Percentiles rank a stretch among this genome's conserved stretches.
Conservation (phyloP, 2,113 vertebrate species). For the Mobula hypostoma region DNA sequence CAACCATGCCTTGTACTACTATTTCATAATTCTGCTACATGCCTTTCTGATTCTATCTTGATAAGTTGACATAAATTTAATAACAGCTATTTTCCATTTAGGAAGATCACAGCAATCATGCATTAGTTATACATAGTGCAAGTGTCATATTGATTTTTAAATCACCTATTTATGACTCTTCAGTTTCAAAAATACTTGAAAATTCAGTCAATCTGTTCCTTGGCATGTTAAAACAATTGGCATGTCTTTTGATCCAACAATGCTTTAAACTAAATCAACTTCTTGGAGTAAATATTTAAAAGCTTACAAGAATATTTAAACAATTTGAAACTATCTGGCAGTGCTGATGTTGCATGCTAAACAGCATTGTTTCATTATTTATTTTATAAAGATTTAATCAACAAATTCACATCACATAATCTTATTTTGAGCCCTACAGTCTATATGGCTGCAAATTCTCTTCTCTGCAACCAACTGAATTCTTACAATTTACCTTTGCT, state of each 20-base stretch:
- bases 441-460: not conserved
- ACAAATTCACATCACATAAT: not conserved
- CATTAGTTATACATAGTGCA: not conserved
- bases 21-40: not conserved
- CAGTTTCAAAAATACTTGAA: not conserved
- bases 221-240: not conserved
- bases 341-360: not conserved
- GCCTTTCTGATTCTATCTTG: not conserved
- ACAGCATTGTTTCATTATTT: not conserved
- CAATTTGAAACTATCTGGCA: not conserved
- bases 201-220: not conserved
- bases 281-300: conserved; percentile 15
- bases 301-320: not conserved
- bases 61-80: not conserved
- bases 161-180: not conserved
- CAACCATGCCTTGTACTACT: not conserved
- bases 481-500: not conserved
- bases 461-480: not conserved
- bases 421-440: not conserved
- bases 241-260: not conserved
- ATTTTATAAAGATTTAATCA: not conserved
- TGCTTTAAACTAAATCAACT: not conserved
- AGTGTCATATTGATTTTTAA: not conserved
- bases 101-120: not conserved
- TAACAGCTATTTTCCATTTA: not conserved